Conservation (phyloP, 2,113 vertebrate genomes). For the Tichodroma muraria region DNA sequence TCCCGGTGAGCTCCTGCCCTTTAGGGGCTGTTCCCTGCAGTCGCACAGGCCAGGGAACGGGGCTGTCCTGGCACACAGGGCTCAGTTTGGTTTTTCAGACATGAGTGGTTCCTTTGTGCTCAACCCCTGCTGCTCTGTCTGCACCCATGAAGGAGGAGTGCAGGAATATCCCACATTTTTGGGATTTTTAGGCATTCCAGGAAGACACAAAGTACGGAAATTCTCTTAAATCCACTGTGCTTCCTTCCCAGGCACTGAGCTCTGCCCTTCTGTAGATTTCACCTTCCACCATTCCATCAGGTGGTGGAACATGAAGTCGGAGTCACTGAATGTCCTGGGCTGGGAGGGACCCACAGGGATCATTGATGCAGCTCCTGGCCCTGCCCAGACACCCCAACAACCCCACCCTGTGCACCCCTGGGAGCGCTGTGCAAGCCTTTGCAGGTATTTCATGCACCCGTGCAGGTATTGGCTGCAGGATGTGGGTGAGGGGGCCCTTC, state of each 20-base stretch:
- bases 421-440: rapidly evolving
- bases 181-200: not conserved
- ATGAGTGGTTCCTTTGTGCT: not conserved
- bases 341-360: not conserved
- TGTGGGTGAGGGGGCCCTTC: not conserved
- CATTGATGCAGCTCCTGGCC: not conserved
- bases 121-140: not conserved
- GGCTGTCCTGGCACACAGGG: not conserved
- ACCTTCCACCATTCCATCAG: too few relatives aligned
- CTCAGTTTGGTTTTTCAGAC: not conserved
- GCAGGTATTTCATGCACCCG: not conserved
- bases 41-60: not conserved
- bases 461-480: not conserved
- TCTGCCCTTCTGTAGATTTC: not conserved
- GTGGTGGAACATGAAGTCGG: not conserved
- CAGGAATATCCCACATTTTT: too few relatives aligned
- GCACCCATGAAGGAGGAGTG: not conserved
- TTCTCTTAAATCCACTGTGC: not conserved
- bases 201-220: not conserved
- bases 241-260: not conserved
- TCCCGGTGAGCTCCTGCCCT: not conserved
- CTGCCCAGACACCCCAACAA: not conserved
- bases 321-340: not conserved
- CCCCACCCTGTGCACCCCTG: not conserved
- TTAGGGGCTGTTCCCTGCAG: not conserved